Evolutionary conservation across 2,797 vertebrate genomes (phyloP).

Genomic region (Agapornis canus): DNA sequence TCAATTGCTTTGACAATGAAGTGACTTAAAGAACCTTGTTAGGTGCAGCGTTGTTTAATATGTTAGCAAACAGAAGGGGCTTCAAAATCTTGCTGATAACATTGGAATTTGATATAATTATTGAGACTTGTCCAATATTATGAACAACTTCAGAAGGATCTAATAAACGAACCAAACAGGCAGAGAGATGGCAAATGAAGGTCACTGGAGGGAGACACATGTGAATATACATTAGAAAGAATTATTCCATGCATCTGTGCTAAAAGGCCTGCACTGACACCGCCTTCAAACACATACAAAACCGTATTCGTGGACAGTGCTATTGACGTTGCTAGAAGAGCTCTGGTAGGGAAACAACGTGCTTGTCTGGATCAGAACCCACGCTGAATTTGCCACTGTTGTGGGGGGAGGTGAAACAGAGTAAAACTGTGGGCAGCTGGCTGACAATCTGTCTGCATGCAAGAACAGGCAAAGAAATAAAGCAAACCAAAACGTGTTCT

Average conservation of each 20-base stretch:
- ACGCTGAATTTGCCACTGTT: neutral
- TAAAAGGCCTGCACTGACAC: conserved; percentile 20
- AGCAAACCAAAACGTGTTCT: conserved; percentile 29
- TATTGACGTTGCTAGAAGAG: neutral
- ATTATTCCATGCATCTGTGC: conserved; percentile 17
- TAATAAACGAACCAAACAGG: neutral
- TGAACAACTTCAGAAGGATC: neutral
- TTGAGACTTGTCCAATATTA: neutral
- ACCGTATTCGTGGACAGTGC: neutral
- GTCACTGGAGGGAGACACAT: conserved; percentile 3
- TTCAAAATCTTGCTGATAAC: conserved; percentile 19
- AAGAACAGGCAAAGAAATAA: conserved; percentile 31
- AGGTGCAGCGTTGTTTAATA: neutral
- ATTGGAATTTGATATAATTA: neutral
- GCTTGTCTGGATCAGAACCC: neutral
- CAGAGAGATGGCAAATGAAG: conserved; percentile 28
- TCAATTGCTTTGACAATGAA: conserved; percentile 50
- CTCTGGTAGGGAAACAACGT: neutral
- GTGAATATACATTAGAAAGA: conserved; percentile 9
- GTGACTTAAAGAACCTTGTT: conserved; percentile 45
- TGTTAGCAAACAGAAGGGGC: conserved; percentile 55
- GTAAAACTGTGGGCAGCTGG: conserved; percentile 22
- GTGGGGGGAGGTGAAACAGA: conserved; percentile 6
- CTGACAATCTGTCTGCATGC: conserved; percentile 19
- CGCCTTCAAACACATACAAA: neutral